Base-by-base conservation (phyloP, 2,797 vertebrate genomes). In the Siniperca undulata region DNA sequence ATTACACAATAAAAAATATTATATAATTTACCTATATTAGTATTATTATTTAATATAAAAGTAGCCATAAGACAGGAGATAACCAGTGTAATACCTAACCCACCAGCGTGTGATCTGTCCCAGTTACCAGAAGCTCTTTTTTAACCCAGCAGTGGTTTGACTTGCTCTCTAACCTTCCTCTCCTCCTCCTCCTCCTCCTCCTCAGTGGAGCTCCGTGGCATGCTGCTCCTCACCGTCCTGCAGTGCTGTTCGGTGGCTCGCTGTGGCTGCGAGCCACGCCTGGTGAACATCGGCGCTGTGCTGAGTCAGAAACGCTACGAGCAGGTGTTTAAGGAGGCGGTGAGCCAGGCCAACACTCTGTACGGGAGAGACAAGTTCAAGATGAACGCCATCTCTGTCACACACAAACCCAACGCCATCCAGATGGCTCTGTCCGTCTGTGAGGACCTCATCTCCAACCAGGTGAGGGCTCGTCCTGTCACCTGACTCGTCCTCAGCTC, bases 361-460 rank as follows among this genome's bases (percentile, higher is more conserved):
- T 97, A 97, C 16, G 97, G 97, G 66, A 95, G 95, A 72, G 97
- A 98, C 85, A 97, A 97, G 94, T 97, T 98, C 88, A 97, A 97
- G 92, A 96, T 99, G 92, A 98, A 97, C 61, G 98, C 97, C 95
- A 99, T 98, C 91, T 98, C 98, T 0, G 98, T 99, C 96, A 98
- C 92, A 91, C 98, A 94, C 97, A 98, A 97, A 84, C 96, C 97
- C 94, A 99, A 99, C 82, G 98, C 98, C 85, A 99, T 99, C 92
- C 97, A 98, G 95, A 99, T 99, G 98, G 98, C 98, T 10, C 96
- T 99, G 83, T 98, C 98, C 10, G 98, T 99, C 85, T 98, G 98
- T 67, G 98, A 99, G 94, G 97, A 98, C 93, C 97, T 99, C 93
- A 99, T 99, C 96, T 98, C 97, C 92, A 96, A 97, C 94, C 98